Evolutionary conservation across 2,888 invertebrate species (phyloP).

Genomic region (Anthrax anthrax): DNA sequence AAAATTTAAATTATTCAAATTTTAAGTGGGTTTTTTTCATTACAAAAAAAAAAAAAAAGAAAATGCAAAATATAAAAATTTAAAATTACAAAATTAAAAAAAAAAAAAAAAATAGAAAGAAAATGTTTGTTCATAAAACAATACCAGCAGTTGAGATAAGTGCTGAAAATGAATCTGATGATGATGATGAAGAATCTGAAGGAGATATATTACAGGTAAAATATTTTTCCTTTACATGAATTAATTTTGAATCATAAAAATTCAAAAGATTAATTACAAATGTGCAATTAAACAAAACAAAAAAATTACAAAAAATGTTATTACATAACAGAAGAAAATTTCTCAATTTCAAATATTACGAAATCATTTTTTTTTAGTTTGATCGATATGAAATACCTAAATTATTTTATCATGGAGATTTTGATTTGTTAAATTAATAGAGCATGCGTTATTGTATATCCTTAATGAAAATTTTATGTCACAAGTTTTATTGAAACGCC

Average conservation of each 20-base stretch:
- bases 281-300: no score
- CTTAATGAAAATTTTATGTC: no score
- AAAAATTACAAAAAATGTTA: not conserved
- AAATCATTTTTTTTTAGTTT: not conserved
- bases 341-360: not conserved
- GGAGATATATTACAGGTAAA: constrained; percentile 31
- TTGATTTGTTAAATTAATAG: no score
- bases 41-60: no score
- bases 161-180: constrained; percentile 36
- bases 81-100: not conserved
- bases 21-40: not conserved
- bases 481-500: no score
- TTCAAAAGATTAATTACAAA: no score
- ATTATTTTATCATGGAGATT: no score
- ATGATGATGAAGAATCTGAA: constrained; percentile 37
- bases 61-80: not conserved
- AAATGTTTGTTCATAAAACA: constrained; percentile 8
- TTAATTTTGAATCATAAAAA: not conserved
- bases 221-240: not conserved
- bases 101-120: not conserved
- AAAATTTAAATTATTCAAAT: not conserved
- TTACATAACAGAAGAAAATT: no score
- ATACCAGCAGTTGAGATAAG: constrained; percentile 1
- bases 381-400: not conserved
- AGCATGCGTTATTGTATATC: not conserved